Evolutionary conservation across 2,888 invertebrate genomes (phyloP), one percentile per base, ranked within the genome.

Genomic region (Cremastobaeus sp.): DNA sequence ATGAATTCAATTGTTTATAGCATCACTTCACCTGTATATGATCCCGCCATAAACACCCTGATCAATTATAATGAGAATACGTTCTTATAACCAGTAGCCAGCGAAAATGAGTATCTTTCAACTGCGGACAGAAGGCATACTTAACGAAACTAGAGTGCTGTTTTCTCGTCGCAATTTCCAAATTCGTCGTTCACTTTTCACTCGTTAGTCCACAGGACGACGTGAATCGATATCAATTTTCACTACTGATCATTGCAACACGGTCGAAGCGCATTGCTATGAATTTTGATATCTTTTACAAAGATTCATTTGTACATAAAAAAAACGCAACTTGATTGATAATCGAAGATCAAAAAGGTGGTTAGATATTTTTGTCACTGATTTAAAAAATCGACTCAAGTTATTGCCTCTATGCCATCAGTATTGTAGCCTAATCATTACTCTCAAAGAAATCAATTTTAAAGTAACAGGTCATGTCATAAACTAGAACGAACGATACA

Each of bases 301-400:
- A 43, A 41, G 3, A 11, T 50, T 50, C 8, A 32, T 41, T 47
- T 37, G 39, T 47, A 47, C 5, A 47, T 47, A 59, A 35, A 20
- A n/a, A 25, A n/a, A n/a, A n/a, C 4, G 11, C 39, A 41, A 30
- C 3, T 12, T n/a, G 17, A 54, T 30, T 41, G 12, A 35, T 25
- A 9, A 25, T 35, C n/a, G 25, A 37, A 37, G n/a, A 50, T 11
- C n/a, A 17, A 21, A 21, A 25, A 52, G n/a, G 28, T 39, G 39
- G 32, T 55, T 55, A 41, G 18, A 41, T 55, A 55, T 41, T 55
- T 55, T 57, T 57, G 15, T 57, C 15, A 41, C 15, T 43, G n/a
- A n/a, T n/a, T n/a, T n/a, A n/a, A 47, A 37, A 34, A 35, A 35
- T 77, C 11, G 21, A 32, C 70, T 72, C 84, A 84, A 84, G 78